These are phyloP conservation scores for Pocillopora damicornis DNA, from an alignment of 64 coral and sea anemone species.

Conservation along the genomic window DNA sequence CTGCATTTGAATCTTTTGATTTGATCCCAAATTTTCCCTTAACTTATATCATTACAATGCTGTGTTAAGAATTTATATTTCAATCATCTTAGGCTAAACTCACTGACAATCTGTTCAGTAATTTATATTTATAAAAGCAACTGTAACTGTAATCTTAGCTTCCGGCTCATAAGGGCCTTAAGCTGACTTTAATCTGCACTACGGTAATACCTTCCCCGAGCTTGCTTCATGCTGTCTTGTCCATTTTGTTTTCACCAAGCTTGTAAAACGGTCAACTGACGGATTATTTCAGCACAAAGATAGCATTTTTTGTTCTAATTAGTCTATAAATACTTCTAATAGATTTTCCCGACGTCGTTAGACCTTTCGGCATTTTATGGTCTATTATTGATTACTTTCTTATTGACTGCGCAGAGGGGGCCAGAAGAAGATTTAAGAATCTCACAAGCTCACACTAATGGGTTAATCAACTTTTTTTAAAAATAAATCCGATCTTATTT, in stretches of 20 bases:
- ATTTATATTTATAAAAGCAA: not conserved
- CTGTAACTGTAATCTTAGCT: not conserved
- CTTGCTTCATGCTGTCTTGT: no score
- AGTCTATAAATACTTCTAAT: slow-evolving; percentile 15
- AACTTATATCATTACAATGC: not conserved
- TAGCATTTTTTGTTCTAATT: slow-evolving; percentile 1
- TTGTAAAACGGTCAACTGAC: not conserved
- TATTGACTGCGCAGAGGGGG: not conserved
- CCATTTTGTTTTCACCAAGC: not conserved
- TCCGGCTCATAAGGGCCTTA: not conserved
- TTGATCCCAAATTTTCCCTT: not conserved
- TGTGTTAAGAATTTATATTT: not conserved
- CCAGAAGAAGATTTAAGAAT: slow-evolving; percentile 4
- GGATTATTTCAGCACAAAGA: not conserved
- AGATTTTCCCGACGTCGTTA: not conserved
- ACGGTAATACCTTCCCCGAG: no score
- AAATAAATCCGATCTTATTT: not conserved
- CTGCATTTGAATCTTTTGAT: not conserved
- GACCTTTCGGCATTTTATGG: not conserved
- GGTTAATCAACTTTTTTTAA: not conserved
- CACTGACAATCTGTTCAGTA: not conserved
- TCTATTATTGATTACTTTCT: not conserved
- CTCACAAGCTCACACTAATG: not conserved
- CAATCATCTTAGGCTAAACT: not conserved
- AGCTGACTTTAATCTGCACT: not conserved